A percentile compares a stretch with the other conserved stretches of the same genome.
Evolutionary conservation across 2,888 invertebrate species (phyloP).

Genomic region (Eupithecia subumbrata): DNA sequence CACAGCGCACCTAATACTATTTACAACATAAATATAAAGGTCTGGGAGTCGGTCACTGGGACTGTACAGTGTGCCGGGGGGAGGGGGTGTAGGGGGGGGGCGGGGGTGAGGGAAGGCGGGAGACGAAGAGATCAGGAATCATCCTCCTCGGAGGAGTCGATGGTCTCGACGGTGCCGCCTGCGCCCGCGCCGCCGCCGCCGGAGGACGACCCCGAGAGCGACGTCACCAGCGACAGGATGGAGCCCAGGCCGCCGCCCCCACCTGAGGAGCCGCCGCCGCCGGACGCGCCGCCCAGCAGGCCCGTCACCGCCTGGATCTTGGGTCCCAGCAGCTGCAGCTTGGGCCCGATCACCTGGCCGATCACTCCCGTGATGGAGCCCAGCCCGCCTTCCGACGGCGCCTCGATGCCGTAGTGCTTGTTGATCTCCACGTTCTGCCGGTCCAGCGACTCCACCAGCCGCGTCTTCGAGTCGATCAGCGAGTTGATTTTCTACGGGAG

Average conservation of each 20-base stretch:
- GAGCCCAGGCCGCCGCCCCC: constrained; percentile 76
- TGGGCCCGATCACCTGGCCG: constrained; percentile 88
- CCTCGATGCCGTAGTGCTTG: constrained; percentile 88
- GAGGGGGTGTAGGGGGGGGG: constrained; percentile 18
- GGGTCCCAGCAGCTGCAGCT: constrained; percentile 87
- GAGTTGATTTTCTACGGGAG: constrained; percentile 91
- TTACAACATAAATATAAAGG: constrained; percentile 79
- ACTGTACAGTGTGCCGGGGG: constrained; percentile 66
- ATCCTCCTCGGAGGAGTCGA: constrained; percentile 78
- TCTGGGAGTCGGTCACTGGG: constrained; percentile 51
- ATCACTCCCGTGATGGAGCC: constrained; percentile 86
- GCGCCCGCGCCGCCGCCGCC: constrained; percentile 65
- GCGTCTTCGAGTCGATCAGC: constrained; percentile 91
- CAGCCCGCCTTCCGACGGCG: constrained; percentile 86
- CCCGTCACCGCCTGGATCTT: constrained; percentile 85
- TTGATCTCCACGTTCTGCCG: constrained; percentile 90
- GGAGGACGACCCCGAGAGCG: constrained; percentile 77
- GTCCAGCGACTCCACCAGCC: constrained; percentile 88
- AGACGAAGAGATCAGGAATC: constrained; percentile 62
- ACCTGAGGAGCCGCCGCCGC: constrained; percentile 71
- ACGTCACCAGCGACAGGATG: constrained; percentile 76
- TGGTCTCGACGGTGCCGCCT: constrained; percentile 70
- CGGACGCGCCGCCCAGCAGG: constrained; percentile 81
- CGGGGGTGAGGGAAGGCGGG: constrained; percentile 20
- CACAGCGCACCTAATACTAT: constrained; percentile 78